Evolutionary conservation across 2,113 vertebrate species (phyloP).

Genomic region (Alexandromys fortis): DNA sequence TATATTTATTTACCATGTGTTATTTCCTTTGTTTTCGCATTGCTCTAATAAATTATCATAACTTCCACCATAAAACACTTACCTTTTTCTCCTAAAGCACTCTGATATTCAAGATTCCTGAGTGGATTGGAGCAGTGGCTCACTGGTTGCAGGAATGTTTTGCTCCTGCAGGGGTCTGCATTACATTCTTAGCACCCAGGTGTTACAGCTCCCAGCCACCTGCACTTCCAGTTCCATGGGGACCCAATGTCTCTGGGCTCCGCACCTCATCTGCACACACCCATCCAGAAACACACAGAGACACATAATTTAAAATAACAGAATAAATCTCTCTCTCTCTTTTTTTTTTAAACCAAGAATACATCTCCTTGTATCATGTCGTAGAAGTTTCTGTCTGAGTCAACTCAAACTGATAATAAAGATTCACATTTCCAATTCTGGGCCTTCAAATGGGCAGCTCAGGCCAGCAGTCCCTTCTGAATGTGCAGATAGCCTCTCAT

Average conservation of each 20-base stretch:
- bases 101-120: background rate
- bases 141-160: background rate
- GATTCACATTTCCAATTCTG: background rate
- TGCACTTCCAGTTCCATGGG: background rate
- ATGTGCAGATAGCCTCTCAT: background rate
- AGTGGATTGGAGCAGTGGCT: background rate
- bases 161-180: background rate
- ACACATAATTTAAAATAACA: background rate
- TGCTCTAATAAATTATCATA: background rate
- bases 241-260: background rate
- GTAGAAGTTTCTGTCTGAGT: no score
- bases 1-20: background rate
- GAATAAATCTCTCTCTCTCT: background rate
- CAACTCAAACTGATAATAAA: background rate
- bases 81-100: background rate
- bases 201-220: background rate
- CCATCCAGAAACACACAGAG: background rate
- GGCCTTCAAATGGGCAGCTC: background rate
- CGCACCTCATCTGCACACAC: background rate
- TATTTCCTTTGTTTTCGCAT: background rate
- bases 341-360: no score
- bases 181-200: background rate
- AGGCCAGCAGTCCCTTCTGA: background rate
- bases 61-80: slow-evolving; percentile 2
- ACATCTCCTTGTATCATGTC: no score